A percentile compares a stretch with the other conserved stretches of the same genome.
Evolutionary conservation across 2,113 vertebrate genomes (phyloP).

Genomic region (Centropristis striata): DNA sequence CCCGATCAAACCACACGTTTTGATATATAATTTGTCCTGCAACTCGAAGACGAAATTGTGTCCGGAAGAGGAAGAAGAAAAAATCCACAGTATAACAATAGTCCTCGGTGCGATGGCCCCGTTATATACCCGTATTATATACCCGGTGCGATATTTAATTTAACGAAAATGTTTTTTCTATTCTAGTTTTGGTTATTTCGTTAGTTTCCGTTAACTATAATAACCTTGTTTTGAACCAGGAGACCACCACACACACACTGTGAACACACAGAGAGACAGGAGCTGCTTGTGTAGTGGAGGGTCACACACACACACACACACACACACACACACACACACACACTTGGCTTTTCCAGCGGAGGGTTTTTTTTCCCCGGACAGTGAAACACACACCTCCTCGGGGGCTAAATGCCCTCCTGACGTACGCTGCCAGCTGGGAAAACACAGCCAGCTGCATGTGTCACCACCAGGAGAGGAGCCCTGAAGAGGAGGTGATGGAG

Average conservation of each 20-base stretch:
- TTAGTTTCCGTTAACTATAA: too few relatives aligned
- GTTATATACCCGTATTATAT: too few relatives aligned
- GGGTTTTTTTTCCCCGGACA: conserved; percentile 53
- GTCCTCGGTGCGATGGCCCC: too few relatives aligned
- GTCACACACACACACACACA: conserved; percentile 41
- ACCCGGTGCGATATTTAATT: too few relatives aligned
- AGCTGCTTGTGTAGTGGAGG: conserved; percentile 51
- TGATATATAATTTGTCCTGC: too few relatives aligned
- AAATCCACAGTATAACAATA: too few relatives aligned
- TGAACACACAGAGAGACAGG: conserved; percentile 60
- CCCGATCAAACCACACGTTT: too few relatives aligned
- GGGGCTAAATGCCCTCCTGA: conserved; percentile 59
- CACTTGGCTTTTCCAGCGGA: conserved; percentile 56
- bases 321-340: conserved; percentile 22
- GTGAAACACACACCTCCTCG: conserved; percentile 51
- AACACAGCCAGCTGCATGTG: conserved; percentile 54
- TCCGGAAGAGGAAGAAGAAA: too few relatives aligned
- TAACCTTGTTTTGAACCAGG: too few relatives aligned
- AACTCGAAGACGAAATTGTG: too few relatives aligned
- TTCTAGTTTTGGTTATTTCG: too few relatives aligned
- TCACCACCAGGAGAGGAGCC: conserved; percentile 38
- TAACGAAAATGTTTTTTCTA: too few relatives aligned
- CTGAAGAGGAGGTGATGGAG: conserved; percentile 30
- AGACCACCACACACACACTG: conserved; percentile 45
- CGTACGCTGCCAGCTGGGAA: conserved; percentile 68